phyloP scores from a whole-genome alignment of 2,797 vertebrate species.

The Epinephelus awoara region DNA sequence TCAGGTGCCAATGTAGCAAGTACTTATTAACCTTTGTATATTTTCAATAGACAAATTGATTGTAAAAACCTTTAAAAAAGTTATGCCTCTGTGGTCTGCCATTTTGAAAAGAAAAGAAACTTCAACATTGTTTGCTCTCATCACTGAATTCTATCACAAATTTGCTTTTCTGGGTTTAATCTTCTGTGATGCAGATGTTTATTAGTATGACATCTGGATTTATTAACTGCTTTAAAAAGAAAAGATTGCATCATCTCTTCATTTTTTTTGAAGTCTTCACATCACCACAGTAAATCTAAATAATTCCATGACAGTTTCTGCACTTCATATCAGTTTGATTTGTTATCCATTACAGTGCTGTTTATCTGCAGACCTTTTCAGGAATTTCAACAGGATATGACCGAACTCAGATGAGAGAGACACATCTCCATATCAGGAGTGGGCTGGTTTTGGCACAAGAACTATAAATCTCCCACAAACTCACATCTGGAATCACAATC shows the following conservation, averaged over 20 bases:
- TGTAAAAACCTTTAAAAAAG: too few species aligned
- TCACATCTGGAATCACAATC: conserved; percentile 42
- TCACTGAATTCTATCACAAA: too few species aligned
- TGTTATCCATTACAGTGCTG: neutral
- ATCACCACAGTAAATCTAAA: neutral
- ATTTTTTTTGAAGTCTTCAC: neutral
- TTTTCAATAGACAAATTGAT: neutral
- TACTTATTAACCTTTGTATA: neutral
- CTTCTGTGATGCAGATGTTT: neutral
- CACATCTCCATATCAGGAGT: conserved; percentile 8
- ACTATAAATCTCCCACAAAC: conserved; percentile 27
- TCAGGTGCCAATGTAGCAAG: neutral
- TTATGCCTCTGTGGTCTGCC: too few species aligned
- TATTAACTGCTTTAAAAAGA: neutral
- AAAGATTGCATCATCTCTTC: neutral
- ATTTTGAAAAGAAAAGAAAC: neutral
- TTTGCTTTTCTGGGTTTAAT: neutral
- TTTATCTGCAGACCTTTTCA: neutral
- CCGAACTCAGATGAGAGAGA: neutral
- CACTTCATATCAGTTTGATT: neutral
- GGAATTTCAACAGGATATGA: neutral
- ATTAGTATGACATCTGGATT: neutral
- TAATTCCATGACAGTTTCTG: neutral
- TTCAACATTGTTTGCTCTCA: too few species aligned
- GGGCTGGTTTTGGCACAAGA: conserved; percentile 18